Evolutionary conservation across 2,113 vertebrate species (phyloP).

Genomic region (Leptobrachium leishanense): DNA sequence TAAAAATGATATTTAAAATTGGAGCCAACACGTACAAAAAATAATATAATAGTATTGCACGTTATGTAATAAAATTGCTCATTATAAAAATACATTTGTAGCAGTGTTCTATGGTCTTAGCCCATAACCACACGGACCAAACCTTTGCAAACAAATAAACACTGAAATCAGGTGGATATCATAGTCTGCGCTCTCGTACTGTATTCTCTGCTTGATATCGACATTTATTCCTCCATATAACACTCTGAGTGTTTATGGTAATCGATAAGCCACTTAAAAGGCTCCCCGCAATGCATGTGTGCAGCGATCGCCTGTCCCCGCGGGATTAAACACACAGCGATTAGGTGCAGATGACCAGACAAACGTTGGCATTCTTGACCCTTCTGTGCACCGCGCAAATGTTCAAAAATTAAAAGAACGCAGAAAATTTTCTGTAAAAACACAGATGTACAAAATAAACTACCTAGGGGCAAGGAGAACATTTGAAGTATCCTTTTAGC

Average conservation of each 20-base stretch:
- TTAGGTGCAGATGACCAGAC: constrained; percentile 19
- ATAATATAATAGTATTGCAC: too few species aligned
- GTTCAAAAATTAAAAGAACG: constrained; percentile 40
- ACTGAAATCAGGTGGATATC: too few species aligned
- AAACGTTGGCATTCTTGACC: constrained; percentile 38
- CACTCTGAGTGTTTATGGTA: background rate
- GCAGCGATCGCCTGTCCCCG: background rate
- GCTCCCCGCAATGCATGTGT: background rate
- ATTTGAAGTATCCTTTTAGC: constrained; percentile 43
- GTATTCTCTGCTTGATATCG: background rate
- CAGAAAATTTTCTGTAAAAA: constrained; percentile 41
- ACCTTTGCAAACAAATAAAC: too few species aligned
- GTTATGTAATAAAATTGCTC: too few species aligned
- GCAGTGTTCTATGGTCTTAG: too few species aligned
- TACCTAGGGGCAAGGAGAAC: constrained; percentile 43
- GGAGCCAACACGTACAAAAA: too few species aligned
- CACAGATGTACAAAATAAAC: constrained; percentile 47
- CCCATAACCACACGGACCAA: too few species aligned
- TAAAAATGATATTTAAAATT: too few species aligned
- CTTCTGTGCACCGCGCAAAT: constrained; percentile 25
- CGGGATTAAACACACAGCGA: constrained; percentile 1
- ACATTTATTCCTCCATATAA: background rate
- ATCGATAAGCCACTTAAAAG: background rate
- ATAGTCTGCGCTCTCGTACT: too few species aligned
- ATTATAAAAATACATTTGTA: too few species aligned